These are phyloP conservation scores for Pseudococcus longispinus DNA, from an alignment of 2,888 invertebrate species.

Conservation along the genomic window DNA sequence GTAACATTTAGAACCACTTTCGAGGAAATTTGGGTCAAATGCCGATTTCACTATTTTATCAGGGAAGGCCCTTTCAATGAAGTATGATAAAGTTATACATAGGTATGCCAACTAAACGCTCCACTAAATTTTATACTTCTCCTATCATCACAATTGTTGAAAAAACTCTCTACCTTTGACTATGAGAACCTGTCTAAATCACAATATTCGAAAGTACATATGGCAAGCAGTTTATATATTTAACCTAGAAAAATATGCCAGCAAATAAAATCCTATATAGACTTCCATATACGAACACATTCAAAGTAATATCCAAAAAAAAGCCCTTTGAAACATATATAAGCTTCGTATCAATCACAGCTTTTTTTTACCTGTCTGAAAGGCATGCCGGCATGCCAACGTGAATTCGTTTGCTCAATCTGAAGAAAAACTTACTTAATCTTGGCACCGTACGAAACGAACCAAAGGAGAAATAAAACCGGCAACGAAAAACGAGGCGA, in stretches of 20 bases:
- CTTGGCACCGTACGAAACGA: not conserved
- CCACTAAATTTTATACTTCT: no score
- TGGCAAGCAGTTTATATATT: no score
- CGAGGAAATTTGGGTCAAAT: no score
- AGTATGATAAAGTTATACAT: no score
- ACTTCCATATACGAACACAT: not conserved
- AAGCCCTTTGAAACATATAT: not conserved
- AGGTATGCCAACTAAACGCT: no score
- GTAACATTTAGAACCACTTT: no score
- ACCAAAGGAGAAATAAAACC: not conserved
- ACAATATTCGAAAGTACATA: no score
- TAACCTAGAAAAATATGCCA: not conserved
- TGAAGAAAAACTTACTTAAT: slow-evolving; percentile 10
- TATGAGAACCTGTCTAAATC: no score
- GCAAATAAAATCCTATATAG: not conserved
- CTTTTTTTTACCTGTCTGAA: slow-evolving; percentile 7
- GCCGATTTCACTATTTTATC: no score
- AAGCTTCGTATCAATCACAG: not conserved
- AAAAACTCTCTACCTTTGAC: no score
- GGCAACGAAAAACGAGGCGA: not conserved
- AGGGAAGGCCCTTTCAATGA: no score
- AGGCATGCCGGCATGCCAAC: not conserved
- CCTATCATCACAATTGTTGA: no score
- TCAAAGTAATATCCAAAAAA: not conserved
- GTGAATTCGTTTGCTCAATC: not conserved